Evolutionary conservation across 2,113 vertebrate species (phyloP).

Genomic region (Osmerus mordax): DNA sequence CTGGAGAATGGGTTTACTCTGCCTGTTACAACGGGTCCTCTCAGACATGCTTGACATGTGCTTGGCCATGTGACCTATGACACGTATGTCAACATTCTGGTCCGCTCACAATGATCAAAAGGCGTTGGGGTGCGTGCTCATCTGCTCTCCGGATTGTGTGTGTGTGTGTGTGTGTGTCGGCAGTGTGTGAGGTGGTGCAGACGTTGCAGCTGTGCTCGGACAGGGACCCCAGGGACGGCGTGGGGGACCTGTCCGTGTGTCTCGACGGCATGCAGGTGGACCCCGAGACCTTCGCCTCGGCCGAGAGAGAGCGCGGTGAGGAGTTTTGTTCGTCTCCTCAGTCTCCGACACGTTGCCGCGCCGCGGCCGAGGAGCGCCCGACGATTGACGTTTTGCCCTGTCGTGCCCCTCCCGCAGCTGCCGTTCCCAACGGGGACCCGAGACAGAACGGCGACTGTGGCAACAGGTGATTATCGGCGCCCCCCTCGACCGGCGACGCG

Average conservation of each 20-base stretch:
- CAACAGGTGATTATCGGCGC: constrained; percentile 48
- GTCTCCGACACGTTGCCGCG: too few relatives aligned
- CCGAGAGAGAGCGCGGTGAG: constrained; percentile 65
- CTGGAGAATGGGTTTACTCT: constrained; percentile 36
- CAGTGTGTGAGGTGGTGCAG: constrained; percentile 84
- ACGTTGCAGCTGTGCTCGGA: constrained; percentile 84
- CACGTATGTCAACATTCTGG: constrained; percentile 6
- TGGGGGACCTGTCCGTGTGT: constrained; percentile 87
- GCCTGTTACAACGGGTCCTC: constrained; percentile 29
- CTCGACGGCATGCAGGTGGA: constrained; percentile 89
- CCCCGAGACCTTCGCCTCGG: constrained; percentile 67
- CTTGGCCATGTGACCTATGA: constrained; percentile 41
- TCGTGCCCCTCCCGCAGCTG: constrained; percentile 57
- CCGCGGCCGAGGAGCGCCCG: too few relatives aligned
- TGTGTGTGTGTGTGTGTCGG: neutral
- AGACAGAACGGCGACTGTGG: constrained; percentile 68
- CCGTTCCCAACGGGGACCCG: constrained; percentile 74
- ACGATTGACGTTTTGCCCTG: neutral
- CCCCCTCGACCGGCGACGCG: neutral
- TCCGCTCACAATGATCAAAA: neutral
- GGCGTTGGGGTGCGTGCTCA: neutral
- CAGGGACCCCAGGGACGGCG: constrained; percentile 78
- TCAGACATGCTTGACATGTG: constrained; percentile 31
- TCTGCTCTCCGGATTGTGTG: neutral
- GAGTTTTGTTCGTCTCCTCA: constrained; percentile 29